These are phyloP conservation scores for Nomada fabriciana DNA, from an alignment of 2,888 invertebrate species.

Conservation along the genomic window DNA sequence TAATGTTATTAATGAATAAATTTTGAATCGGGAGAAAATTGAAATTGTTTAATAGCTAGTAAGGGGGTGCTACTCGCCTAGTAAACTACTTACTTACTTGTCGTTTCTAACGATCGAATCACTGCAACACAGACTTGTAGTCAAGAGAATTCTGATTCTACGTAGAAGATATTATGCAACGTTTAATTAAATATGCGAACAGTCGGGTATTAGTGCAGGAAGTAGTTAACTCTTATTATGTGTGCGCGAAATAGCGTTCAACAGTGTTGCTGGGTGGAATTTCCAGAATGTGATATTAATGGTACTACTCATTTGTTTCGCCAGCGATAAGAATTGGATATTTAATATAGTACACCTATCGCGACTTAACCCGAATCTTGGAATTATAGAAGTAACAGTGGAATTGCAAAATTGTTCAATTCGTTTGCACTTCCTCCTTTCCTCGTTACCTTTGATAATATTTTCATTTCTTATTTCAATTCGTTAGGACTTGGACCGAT, in stretches of 20 bases:
- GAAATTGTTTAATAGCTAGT: no score
- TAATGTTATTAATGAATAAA: no score
- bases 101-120: no score
- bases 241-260: neutral
- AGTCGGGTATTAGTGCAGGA: constrained; percentile 15
- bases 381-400: no score
- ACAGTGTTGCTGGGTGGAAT: constrained; percentile 11
- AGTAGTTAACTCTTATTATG: constrained; percentile 14
- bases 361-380: no score
- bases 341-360: neutral
- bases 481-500: neutral
- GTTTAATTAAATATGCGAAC: constrained; percentile 17
- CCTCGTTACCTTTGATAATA: no score
- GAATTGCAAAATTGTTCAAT: no score
- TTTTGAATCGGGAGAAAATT: no score
- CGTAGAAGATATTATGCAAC: constrained; percentile 11
- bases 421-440: no score
- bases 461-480: neutral
- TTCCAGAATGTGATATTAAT: neutral
- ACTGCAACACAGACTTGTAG: no score
- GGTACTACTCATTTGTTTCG: neutral
- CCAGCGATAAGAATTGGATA: neutral
- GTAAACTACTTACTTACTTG: no score
- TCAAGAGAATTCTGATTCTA: neutral
- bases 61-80: no score